Conservation (phyloP, 2,113 vertebrate genomes). For the Puntigrus tetrazona region DNA sequence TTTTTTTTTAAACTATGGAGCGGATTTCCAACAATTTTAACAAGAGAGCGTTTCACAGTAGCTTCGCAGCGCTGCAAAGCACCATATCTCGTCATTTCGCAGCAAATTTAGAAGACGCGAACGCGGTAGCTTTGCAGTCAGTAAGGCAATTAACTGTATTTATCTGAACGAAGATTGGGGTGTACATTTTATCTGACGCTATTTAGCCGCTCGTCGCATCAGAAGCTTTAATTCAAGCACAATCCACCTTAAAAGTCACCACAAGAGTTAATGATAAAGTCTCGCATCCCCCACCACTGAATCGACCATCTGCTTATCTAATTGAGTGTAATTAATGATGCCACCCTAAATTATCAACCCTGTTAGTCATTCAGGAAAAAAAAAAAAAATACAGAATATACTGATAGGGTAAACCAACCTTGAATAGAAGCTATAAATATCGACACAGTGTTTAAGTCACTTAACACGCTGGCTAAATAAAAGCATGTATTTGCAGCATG, state of each 20-base stretch:
- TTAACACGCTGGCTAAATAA: constrained; percentile 15
- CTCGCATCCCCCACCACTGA: constrained; percentile 60
- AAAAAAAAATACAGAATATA: constrained; percentile 58
- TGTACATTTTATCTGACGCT: constrained; percentile 3
- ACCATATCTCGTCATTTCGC: neutral
- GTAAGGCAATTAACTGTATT: constrained; percentile 37
- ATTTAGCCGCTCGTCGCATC: neutral
- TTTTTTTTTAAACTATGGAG: neutral
- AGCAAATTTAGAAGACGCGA: neutral
- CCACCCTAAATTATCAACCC: constrained; percentile 70
- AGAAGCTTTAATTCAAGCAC: constrained; percentile 3
- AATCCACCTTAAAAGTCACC: constrained; percentile 43
- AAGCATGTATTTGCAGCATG: neutral
- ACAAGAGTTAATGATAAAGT: constrained; percentile 68
- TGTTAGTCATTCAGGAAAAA: constrained; percentile 70
- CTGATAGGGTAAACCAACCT: constrained; percentile 63
- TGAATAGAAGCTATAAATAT: constrained; percentile 24
- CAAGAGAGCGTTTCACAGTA: neutral
- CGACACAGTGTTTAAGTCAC: constrained; percentile 15
- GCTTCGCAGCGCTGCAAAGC: neutral
- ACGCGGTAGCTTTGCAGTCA: neutral
- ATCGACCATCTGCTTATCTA: constrained; percentile 76
- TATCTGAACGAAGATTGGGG: neutral
- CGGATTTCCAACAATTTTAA: neutral
- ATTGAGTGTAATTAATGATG: constrained; percentile 78